Base-by-base conservation (phyloP, 2,888 invertebrate species). In the Chrysolina oricalcia region DNA sequence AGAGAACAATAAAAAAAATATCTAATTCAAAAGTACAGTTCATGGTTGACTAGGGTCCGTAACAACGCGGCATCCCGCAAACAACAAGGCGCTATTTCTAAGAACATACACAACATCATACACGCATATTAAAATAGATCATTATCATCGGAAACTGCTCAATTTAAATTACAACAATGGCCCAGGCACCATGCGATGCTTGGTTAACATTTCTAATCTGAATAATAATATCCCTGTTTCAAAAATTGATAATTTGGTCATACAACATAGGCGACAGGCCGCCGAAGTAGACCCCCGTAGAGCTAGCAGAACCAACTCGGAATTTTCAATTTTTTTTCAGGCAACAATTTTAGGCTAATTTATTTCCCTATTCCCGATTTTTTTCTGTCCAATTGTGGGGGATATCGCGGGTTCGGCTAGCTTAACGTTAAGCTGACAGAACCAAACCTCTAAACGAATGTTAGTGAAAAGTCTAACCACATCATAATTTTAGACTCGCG, bases 61-160 rank as follows among this genome's bases (percentile, higher is more conserved):
- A 89, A 89, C 88, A 89, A 88, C 88, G 88, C 88, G 88, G 87
- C 86, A 86, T 86, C 85, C 88, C 88, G 87, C 87, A 87, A 88
- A 88, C 87, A 88, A 88, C 88, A 88, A 88, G 86, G 87, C 87
- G 86, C 88, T 88, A 88, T 87, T 83, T 84, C 84, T 84, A 85
- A 83, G 86, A 87, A 88, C 88, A 88, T 88, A 87, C 88, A 88
- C 88, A 88, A 88, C 88, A 88, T 87, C 87, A 86, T 87, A 88
- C 88, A 88, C 87, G 87, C 88, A 88, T 88, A 88, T 87, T 88
- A 88, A 88, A 88, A 88, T 88, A 88, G 87, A 88, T 86, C 83
- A 86, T 86, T 83, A 82, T 82, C 80, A 84, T 83, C 82, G 85
- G 84, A 87, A 87, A 87, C 87, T 87, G 87, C 85, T 86, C 84